Evolutionary conservation across 2,888 invertebrate species (phyloP), one percentile per base, ranked within the genome.

Genomic region (Nomada flava): DNA sequence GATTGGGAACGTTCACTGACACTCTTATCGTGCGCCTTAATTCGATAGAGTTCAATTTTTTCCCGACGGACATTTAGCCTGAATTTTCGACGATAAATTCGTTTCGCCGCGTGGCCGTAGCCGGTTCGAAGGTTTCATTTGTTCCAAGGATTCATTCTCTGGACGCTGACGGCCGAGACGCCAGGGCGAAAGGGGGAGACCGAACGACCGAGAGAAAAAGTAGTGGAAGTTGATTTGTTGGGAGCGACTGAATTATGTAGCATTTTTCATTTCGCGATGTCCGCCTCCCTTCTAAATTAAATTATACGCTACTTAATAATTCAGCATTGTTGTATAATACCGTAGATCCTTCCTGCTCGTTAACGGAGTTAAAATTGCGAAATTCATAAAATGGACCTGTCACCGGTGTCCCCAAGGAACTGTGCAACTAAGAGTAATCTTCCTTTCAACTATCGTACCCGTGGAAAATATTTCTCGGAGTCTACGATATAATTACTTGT

Each of bases 41-140:
- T 72, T 80, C 62, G 79, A 79, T 79, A 63, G 80, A 64, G 72
- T 79, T 79, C 80, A 59, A 72, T 80, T 72, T 78, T 72, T 79
- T 63, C 57, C 57, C 67, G 72, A 72, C 63, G 67, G 79, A 80
- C 72, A 62, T 80, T 63, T 52, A 79, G 72, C 80, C 79, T 72
- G 72, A 79, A 80, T 80, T 79, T 50, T 68, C 72, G 10, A 52
- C 80, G 72, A 80, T 80, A 79, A 80, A 80, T 80, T 80, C 79
- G 62, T 59, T 72, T 62, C 62, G 20, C 55, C 42, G 26, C 44
- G 23, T 47, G 53, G 9, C 71, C 23, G 63, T 72, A 80, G 63
- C 79, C 52, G 67, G 72, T 62, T 44, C 67, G 62, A 69, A 69
- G 79, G 79, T 78, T 80, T 80, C 79, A 80, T 80, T 80, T 72